Evolutionary conservation across 30 jellyfish, hydroid and myxozoan genomes (phyloP), one percentile per base, ranked within the genome.

Genomic region (Phacellophora camtschatica): DNA sequence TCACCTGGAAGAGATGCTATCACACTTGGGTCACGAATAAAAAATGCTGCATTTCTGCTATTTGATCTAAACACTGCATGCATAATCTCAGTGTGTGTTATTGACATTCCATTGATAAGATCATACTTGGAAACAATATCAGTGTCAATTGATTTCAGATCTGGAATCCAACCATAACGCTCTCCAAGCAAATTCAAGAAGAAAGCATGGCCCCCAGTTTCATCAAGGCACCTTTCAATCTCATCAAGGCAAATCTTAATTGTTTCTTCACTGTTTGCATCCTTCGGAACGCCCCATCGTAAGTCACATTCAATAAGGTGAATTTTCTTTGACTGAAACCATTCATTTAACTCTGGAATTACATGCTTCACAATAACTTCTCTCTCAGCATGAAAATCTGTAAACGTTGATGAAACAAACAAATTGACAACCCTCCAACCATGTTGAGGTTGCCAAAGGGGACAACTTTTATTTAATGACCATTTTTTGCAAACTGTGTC

Each of bases 221-320:
- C 96, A 8, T 66, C 81, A 9, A 77, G 82, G 42, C 98, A 90
- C 27, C 66, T 53, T 18, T 79, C 94, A 49, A 90, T 63, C 83
- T 90, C 98, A 4, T 72, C 81, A 74, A 90, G 49, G 34, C 96
- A 84, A 16, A 85, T 90, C 5, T 49, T 50, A 22, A 90, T 65
- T 18, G 96, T 84, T 25, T 90, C 98, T 55, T 83, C 53, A 15
- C 95, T 51, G 6, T 90, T 49, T 18, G 98, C 77, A 42, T 90
- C 89, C 51, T 84, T 84, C 61, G 98, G 98, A 13, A 90, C 87
- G 27, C 98, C 98, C 98, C 98, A 90, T 29, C 98, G 59, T 46
- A 90, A 74, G 51, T 90, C 98, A 70, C 98, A 90, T 65, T 90
- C 98, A 33, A 90, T 39, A 10, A 90, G 51, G 53, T 84, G 96